Conservation (phyloP, 2,888 invertebrate genomes). For the Sussaba pulchella region DNA sequence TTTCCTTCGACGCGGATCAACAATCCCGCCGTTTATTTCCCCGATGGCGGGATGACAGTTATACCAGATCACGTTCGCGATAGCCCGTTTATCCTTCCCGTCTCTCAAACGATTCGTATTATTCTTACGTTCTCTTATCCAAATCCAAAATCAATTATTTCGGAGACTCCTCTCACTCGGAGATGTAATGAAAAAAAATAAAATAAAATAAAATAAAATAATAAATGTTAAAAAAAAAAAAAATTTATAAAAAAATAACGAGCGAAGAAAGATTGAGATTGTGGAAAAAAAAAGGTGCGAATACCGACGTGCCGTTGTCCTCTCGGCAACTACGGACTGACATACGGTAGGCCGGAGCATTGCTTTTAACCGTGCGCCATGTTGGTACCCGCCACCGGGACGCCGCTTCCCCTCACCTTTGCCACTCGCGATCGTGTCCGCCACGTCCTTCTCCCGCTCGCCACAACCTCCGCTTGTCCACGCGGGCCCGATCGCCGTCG, state of each 20-base stretch:
- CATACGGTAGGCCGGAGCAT: slow-evolving; percentile 79
- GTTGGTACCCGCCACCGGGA: slow-evolving; percentile 78
- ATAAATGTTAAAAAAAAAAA: background rate
- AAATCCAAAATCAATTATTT: background rate
- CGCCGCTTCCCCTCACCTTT: slow-evolving; percentile 65
- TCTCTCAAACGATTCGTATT: background rate
- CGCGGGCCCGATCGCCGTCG: slow-evolving; percentile 33
- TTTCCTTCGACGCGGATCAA: slow-evolving; percentile 5
- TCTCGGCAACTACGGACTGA: slow-evolving; percentile 78
- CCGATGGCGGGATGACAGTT: background rate
- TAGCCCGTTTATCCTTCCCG: background rate
- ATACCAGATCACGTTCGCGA: slow-evolving; percentile 4
- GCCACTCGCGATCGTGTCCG: slow-evolving; percentile 56
- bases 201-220: background rate
- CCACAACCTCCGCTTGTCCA: slow-evolving; percentile 51
- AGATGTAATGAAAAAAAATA: background rate
- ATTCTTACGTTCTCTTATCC: background rate
- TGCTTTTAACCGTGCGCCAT: slow-evolving; percentile 84
- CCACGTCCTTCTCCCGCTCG: slow-evolving; percentile 47
- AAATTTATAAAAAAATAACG: background rate
- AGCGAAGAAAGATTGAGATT: slow-evolving; percentile 14
- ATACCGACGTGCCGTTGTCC: slow-evolving; percentile 73
- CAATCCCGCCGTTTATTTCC: slow-evolving; percentile 17
- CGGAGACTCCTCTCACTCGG: slow-evolving; percentile 3
- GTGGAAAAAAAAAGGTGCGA: slow-evolving; percentile 52